Evolutionary conservation across 1,140 invertebrate genomes (phyloP), one percentile per base, ranked within the genome.

Genomic region (Drosophila tani): DNA sequence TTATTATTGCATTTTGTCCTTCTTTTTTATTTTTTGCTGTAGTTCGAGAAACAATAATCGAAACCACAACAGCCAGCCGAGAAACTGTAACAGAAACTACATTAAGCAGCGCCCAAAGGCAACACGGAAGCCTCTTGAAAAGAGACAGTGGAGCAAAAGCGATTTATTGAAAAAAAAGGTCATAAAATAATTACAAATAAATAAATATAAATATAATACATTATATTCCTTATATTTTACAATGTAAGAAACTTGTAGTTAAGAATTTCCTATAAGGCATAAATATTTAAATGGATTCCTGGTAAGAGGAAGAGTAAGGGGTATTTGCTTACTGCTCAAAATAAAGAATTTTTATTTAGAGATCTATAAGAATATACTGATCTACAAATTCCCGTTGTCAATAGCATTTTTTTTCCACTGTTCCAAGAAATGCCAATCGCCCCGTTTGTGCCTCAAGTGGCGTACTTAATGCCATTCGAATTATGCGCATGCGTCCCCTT

Each of bases 401-500:
- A 1, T 7, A 9, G 29, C n/a, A n/a, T n/a, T 32, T 32, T 2
- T 9, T 9, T 8, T 0, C 74, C 84, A 87, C 55, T 81, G 85
- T 84, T 35, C 41, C 8, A 45, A 49, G 79, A 35, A 27, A 57
- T 50, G 21, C 41, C 27, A 47, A 11, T 41, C 60, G 29, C 50
- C 53, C 50, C 58, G 40, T 56, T 45, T 29, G 59, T 56, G 56
- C 62, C 51, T 38, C 51, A 63, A 60, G 75, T 79, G 76, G 49
- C 74, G 49, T 69, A 77, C 64, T 77, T 77, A 77, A 77, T 77
- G 73, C 74, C 73, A 76, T 77, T 77, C 49, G 74, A 77, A 77
- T 68, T 77, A 77, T 77, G 74, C 74, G 75, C 74, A 49, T 68
- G 75, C 75, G 74, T 77, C 41, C 74, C 64, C 50, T 77, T 68